Evolutionary conservation across 2,888 invertebrate genomes (phyloP).

Genomic region (Tenthredo notha): DNA sequence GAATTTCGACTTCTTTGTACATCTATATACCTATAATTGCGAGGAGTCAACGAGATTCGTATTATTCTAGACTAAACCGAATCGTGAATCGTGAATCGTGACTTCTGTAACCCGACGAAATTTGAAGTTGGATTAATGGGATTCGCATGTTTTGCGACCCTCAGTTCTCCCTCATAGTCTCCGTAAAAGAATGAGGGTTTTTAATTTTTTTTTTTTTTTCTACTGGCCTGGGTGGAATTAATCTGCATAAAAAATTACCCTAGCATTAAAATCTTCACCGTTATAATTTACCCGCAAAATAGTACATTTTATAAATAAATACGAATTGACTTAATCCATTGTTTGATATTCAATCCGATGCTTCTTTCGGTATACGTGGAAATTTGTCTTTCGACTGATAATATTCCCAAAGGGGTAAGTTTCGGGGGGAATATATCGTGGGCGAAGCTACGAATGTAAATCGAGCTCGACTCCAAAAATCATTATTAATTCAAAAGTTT

Average conservation of each 20-base stretch:
- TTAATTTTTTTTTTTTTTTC: not conserved
- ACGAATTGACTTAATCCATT: not conserved
- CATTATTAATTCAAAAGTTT: not conserved
- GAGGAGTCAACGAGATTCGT: not conserved
- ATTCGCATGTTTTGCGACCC: conserved; percentile 42
- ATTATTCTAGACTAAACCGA: not conserved
- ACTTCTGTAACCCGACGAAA: conserved; percentile 7
- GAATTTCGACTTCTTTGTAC: not conserved
- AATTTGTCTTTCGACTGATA: not conserved
- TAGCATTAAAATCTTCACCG: not conserved
- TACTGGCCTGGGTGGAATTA: not conserved
- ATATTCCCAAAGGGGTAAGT: not conserved
- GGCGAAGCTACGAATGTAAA: not conserved
- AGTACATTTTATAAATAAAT: not conserved
- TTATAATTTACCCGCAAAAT: not conserved
- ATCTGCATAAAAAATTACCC: conserved; percentile 1
- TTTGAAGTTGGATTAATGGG: conserved; percentile 35
- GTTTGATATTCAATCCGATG: not conserved
- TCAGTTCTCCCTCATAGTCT: conserved; percentile 9
- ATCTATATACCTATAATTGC: not conserved
- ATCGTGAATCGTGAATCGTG: not conserved
- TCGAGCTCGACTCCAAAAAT: not conserved
- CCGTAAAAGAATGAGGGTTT: conserved; percentile 9
- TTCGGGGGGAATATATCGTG: not conserved
- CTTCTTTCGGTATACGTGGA: not conserved